Evolutionary conservation across 92 coral and sea anemone species (phyloP), one percentile per base, ranked within the genome.

Genomic region (Diadumene lineata): DNA sequence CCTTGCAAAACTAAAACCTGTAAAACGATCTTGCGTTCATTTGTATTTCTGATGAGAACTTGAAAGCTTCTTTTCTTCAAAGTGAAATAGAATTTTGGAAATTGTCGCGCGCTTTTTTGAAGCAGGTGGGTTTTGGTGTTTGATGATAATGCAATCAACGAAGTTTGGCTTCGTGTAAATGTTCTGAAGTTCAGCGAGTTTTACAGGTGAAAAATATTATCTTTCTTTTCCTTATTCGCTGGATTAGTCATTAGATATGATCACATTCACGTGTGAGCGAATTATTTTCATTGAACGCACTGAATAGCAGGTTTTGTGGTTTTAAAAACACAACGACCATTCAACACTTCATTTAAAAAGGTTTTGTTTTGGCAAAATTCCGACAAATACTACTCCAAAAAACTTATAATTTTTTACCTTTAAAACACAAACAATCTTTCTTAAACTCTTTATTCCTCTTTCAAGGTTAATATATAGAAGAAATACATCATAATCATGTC

Each of bases 251-350:
- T 72, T 72, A 72, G 33, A 34, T 9, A 70, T 72, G 31, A 72
- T 32, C 66, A 48, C 26, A 23, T 31, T 21, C 30, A 6, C 31
- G 34, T 30, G 27, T 53, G 25, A 70, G 51, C 75, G 75, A 70
- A 70, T 70, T 22, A 70, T 70, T 64, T 15, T 15, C 48, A 17
- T 17, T 58, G 64, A 22, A 48, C 26, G 23, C 9, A 53, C 3
- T 21, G 3, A 2, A 64, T 17, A 16, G 48, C 77, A 72, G 77
- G 77, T 72, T 43, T 31, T 72, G 77, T 62, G 77, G 77, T 72
- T 72, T 4, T 13, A 26, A 55, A 17, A 56, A 32, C 62, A 53
- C 2, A 28, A 55, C 31, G 64, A 72, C 56, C 66, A 72, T 32
- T 9, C 32, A 11, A 23, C 62, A 24, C 27, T 25, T 60, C 43